Conservation (phyloP, 2,113 vertebrate species). For the Sturnira hondurensis region DNA sequence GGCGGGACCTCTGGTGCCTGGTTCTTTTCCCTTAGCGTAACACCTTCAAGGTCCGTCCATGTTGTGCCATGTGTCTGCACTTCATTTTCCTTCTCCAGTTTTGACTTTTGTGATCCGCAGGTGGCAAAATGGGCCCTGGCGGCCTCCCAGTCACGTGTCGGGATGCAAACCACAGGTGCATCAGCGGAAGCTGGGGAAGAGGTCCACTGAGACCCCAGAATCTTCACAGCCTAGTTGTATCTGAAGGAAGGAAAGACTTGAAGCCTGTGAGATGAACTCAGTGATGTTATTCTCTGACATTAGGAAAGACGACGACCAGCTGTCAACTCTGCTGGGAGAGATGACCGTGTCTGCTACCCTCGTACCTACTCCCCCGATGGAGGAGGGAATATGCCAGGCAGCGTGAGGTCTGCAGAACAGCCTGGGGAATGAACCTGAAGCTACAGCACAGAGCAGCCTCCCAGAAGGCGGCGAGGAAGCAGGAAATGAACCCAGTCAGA, state of each 20-base stretch:
- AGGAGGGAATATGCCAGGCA: neutral
- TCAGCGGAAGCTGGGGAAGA: conserved; percentile 37
- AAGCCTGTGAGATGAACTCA: conserved; percentile 33
- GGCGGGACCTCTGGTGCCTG: neutral
- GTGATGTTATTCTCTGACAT: conserved; percentile 10
- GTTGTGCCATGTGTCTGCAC: no score
- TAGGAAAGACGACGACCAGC: neutral
- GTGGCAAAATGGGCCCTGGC: conserved; percentile 30
- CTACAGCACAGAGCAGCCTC: neutral
- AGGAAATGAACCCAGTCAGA: neutral
- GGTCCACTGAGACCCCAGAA: conserved; percentile 29
- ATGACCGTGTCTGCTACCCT: neutral
- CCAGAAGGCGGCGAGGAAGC: neutral
- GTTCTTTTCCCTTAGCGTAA: neutral
- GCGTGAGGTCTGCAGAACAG: neutral
- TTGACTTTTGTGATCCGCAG: conserved; percentile 37
- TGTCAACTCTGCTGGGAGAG: neutral
- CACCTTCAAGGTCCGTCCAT: neutral
- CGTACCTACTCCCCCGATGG: neutral
- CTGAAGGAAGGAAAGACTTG: conserved; percentile 57
- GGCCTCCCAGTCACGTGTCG: conserved; percentile 32
- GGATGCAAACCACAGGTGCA: conserved; percentile 30
- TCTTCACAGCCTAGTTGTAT: conserved; percentile 56
- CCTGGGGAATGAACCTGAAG: neutral
- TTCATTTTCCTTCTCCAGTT: neutral